Conservation (phyloP, 1,140 invertebrate genomes). For the Drosophila novamexicana region DNA sequence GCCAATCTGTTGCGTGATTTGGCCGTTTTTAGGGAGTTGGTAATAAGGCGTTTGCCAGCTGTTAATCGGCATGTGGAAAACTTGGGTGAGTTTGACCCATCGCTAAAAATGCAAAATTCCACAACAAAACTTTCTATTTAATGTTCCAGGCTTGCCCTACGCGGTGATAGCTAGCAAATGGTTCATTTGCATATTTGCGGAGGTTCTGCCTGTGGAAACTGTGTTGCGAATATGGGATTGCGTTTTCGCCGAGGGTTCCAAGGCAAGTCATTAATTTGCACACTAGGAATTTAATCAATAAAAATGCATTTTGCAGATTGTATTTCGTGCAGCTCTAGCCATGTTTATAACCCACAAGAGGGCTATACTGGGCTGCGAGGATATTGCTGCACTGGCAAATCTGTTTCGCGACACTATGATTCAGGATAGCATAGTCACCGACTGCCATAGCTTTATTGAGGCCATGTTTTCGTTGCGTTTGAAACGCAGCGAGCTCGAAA, state of each 20-base stretch:
- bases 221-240: conserved; percentile 97
- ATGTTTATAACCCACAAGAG: conserved; percentile 89
- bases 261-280: conserved; percentile 85
- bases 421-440: conserved; percentile 87
- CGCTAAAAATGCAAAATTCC: neutral
- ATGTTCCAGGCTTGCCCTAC: conserved; percentile 89
- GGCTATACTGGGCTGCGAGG: conserved; percentile 88
- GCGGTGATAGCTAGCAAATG: conserved; percentile 95
- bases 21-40: conserved; percentile 93
- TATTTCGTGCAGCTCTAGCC: conserved; percentile 92
- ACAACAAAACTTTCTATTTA: no score
- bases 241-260: conserved; percentile 96
- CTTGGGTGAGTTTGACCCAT: conserved; percentile 85
- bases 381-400: conserved; percentile 89
- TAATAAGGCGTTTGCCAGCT: conserved; percentile 91
- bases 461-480: conserved; percentile 89
- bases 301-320: conserved; percentile 64
- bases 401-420: conserved; percentile 89
- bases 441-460: conserved; percentile 92
- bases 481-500: conserved; percentile 86
- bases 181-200: conserved; percentile 96
- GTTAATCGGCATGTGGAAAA: conserved; percentile 91
- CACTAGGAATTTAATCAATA: neutral
- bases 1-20: conserved; percentile 94
- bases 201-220: conserved; percentile 96